Base-by-base conservation (phyloP, 1,140 invertebrate species). In the Zaprionus inermis region DNA sequence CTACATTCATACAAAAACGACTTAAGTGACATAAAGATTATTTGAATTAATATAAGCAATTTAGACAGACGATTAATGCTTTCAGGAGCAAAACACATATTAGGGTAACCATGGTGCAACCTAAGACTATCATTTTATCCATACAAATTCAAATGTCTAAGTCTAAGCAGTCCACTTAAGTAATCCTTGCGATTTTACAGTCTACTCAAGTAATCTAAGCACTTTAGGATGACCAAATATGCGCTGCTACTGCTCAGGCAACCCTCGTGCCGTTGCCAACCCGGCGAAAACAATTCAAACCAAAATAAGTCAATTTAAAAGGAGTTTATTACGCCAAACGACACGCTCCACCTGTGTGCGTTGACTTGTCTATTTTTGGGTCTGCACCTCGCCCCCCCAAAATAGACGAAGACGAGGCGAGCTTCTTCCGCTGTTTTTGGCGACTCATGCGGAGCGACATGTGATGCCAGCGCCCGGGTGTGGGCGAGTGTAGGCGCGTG, bases 391-490 rank as follows among this genome's bases (percentile, higher is more conserved):
- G n/a, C n/a, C n/a, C n/a, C 18, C 11, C 44, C 18, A 11, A 49
- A 44, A 16, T 44, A 44, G 38, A 16, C 3, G n/a, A 44, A n/a
- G 36, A 38, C 14, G 14, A 6, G 14, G 18, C 9, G 3, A 49
- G 10, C 44, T 11, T 22, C 44, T 49, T 49, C 44, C 44, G 44
- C 44, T 49, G 44, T 10, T 10, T 49, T 46, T 30, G n/a, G n/a
- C n/a, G n/a, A n/a, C n/a, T n/a, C n/a, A n/a, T n/a, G 22, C 30
- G 5, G 30, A 32, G 58, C 46, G 51, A 70, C 66, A 60, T 57
- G 34, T 64, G 65, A 73, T 38, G 66, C 55, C 56, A 11, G 34
- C 14, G 34, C n/a, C n/a, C n/a, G n/a, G n/a, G n/a, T n/a, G n/a
- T 0, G 12, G 12, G 2, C 18, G 41, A n/a, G 14, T n/a, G 22